phyloP scores from a whole-genome alignment of 2,113 vertebrate genomes.

The Sphyrna mokarran region DNA sequence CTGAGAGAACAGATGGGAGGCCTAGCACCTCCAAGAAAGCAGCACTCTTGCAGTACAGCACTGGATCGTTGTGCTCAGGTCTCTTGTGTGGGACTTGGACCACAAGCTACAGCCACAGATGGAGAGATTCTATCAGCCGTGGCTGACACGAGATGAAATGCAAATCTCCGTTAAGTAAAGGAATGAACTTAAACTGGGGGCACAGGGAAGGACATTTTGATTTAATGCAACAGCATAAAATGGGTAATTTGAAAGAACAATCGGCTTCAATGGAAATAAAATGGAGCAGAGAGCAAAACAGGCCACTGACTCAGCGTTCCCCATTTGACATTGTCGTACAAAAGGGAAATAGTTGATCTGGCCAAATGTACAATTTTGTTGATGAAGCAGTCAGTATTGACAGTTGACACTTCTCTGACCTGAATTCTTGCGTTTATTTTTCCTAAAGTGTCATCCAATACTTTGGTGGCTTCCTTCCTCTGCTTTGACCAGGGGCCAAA shows the following conservation, averaged over 20 bases:
- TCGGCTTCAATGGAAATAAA: background rate
- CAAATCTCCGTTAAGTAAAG: background rate
- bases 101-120: background rate
- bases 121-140: background rate
- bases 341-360: background rate
- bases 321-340: background rate
- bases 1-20: no score
- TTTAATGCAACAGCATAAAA: background rate
- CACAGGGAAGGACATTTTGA: background rate
- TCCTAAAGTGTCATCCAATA: slow-evolving; percentile 70
- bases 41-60: no score
- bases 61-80: no score
- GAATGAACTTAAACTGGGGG: background rate
- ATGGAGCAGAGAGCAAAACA: background rate
- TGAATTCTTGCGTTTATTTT: slow-evolving; percentile 69
- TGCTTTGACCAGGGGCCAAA: slow-evolving; percentile 72
- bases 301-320: background rate
- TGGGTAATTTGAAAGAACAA: background rate
- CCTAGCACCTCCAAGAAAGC: no score
- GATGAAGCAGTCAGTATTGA: background rate
- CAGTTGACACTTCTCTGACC: slow-evolving; percentile 51
- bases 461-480: slow-evolving; percentile 59
- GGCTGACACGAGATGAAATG: background rate
- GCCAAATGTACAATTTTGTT: background rate
- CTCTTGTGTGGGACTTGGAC: background rate